Conservation (phyloP, 2,113 vertebrate species). For the Peromyscus maniculatus region DNA sequence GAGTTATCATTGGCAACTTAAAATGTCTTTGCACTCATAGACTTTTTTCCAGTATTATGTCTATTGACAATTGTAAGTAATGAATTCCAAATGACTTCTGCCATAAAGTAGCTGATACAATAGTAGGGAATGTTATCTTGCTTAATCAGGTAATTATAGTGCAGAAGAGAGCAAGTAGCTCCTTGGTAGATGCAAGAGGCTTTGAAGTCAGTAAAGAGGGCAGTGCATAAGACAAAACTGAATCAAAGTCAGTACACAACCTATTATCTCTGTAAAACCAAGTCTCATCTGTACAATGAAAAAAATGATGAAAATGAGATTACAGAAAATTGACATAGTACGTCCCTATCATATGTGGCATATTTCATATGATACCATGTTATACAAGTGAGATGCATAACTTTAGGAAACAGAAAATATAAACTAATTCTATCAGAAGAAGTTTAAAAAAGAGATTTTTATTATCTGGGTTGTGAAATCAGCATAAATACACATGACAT, state of each 20-base stretch:
- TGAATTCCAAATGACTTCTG: neutral
- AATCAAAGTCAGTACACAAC: neutral
- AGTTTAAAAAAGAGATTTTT: neutral
- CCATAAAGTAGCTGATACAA: neutral
- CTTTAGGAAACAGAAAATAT: neutral
- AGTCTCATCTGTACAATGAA: neutral
- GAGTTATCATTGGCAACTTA: neutral
- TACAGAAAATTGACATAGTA: rapidly evolving
- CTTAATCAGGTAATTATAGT: neutral
- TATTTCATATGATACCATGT: neutral
- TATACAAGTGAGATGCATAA: neutral
- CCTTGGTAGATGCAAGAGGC: neutral
- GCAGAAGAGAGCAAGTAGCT: neutral
- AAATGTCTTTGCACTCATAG: neutral
- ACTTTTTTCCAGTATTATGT: neutral
- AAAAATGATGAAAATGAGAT: neutral
- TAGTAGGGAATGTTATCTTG: neutral
- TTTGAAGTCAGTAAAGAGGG: neutral
- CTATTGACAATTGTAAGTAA: neutral
- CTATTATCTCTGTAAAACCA: neutral
- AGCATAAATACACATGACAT: neutral
- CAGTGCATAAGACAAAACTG: neutral
- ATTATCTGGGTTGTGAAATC: neutral
- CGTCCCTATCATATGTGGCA: neutral
- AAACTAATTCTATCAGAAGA: constrained; percentile 32